Evolutionary conservation across 2,113 vertebrate species (phyloP), one percentile per base, ranked within the genome.

Genomic region (Neopipo cinnamomea): DNA sequence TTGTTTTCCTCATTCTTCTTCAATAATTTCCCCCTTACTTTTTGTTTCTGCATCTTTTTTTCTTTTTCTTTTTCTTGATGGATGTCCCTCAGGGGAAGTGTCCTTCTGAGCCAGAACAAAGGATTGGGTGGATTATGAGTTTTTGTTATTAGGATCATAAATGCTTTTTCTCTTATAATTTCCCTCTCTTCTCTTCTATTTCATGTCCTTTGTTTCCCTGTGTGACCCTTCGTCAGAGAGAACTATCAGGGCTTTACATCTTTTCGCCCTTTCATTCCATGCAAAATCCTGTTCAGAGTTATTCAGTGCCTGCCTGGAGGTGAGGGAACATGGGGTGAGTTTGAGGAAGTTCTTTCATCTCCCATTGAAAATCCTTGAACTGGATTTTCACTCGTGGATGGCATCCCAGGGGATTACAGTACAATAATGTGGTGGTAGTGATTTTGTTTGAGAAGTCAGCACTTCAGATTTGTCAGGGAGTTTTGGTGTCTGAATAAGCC

Each of bases 111-210:
- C 25, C 61, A 80, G 63, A 94, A 95, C 42, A 95, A 70, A 91
- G 87, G 55, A 42, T 22, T 33, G 15, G 18, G 31, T 52, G 65
- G 71, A 78, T 96, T 94, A 95, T 70, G 67, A 89, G 41, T 71
- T 78, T 95, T 68, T 73, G 59, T 93, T 92, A 83, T 85, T 85
- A 88, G 59, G 84, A 94, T 85, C 74, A 84, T 79, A 92, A 91
- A 81, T 6, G 1, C 12, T 83, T 96, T 85, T 93, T 59, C 35
- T 85, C 9, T 85, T 61, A 30, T 25, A 74, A 55, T 93, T 95
- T 91, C 17, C 16, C 3, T 52, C n/a, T 46, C 42, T 85, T 84
- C 33, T 35, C 31, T 75, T 56, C 16, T 65, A 39, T 85, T 94
- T 93, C 11, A 47, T 78, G n/a, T 86, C 23, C 50, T 89, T 91